Base-by-base conservation (phyloP, 2,797 vertebrate genomes). In the Zalophus californianus region DNA sequence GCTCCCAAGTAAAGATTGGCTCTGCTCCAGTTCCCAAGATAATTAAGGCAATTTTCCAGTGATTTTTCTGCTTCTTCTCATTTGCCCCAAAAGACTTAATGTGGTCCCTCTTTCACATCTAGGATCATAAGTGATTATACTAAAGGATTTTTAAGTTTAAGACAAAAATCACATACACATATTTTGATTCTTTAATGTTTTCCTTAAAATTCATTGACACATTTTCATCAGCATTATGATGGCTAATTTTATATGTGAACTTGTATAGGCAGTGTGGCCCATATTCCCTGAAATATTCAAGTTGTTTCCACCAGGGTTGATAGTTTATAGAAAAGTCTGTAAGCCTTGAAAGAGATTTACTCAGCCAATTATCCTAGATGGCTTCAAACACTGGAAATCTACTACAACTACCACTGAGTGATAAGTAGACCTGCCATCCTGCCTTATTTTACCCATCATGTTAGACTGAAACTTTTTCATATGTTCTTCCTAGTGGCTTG, bases 251-350 rank as follows among this genome's bases (percentile, higher is more conserved):
- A 56, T 16, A 27, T 35, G 27, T 78, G 13, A 60, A 35, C 3
- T 64, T 54, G 0, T 35, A 52, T 0, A 56, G 7, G 8, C 20
- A 16, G 72, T n/a, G 91, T 94, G 1, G 3, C 1, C 3, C 5
- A 25, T 75, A 9, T 86, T 15, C 3, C 38, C n/a, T 60, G 27
- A 32, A 60, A 27, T 23, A 48, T 7, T 38, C 12, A 41, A 1
- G 29, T 11, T 86, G 9, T 7, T 60, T 86, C 12, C 11, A 35
- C 4, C 29, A 60, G 1, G 12, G 16, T n/a, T 73, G 29, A 50
- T 29, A 68, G 14, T 84, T 95, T 56, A 70, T 23, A 68, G 32
- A 85, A 80, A 85, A 48, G 38, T 25, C n/a, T 38, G 9, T 86
- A 52, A 68, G 9, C 7, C 9, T 68, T 68, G 16, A 3, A 21